phyloP scores from a whole-genome alignment of 2,797 vertebrate genomes.

The Myiotriccus ornatus region DNA sequence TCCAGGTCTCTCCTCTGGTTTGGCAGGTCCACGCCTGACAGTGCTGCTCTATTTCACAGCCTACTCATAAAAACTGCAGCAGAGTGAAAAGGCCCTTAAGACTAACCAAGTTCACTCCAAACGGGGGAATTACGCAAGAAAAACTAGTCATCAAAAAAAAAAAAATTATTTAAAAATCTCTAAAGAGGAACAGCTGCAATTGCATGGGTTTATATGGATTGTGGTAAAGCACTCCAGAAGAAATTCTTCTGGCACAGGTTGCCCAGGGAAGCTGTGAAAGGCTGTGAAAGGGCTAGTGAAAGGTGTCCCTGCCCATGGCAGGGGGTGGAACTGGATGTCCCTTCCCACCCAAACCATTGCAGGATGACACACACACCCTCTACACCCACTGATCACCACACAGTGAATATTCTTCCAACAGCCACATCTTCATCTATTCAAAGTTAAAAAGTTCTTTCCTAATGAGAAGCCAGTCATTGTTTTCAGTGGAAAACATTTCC shows the following conservation, averaged over 20 bases:
- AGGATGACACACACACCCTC: not conserved
- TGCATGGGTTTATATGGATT: not conserved
- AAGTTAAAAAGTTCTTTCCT: not conserved
- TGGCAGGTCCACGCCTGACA: not conserved
- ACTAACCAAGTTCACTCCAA: not conserved
- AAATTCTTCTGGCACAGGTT: not conserved
- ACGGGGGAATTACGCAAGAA: not conserved
- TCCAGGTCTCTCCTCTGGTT: not conserved
- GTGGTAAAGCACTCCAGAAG: not conserved
- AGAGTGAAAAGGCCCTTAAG: not conserved
- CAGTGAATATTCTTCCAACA: rapidly evolving
- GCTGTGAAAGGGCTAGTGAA: no score
- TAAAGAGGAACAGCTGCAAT: not conserved
- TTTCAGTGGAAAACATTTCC: not conserved
- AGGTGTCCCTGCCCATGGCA: not conserved
- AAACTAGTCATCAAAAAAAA: not conserved
- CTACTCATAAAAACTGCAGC: not conserved
- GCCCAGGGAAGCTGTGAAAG: not conserved
- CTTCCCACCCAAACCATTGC: not conserved
- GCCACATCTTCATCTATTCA: not conserved
- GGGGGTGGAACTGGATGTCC: not conserved
- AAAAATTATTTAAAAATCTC: no score
- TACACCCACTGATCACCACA: not conserved
- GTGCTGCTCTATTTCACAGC: not conserved
- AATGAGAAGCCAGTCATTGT: not conserved